Base-by-base conservation (phyloP, 2,888 invertebrate genomes). In the Ophion ventricosus region DNA sequence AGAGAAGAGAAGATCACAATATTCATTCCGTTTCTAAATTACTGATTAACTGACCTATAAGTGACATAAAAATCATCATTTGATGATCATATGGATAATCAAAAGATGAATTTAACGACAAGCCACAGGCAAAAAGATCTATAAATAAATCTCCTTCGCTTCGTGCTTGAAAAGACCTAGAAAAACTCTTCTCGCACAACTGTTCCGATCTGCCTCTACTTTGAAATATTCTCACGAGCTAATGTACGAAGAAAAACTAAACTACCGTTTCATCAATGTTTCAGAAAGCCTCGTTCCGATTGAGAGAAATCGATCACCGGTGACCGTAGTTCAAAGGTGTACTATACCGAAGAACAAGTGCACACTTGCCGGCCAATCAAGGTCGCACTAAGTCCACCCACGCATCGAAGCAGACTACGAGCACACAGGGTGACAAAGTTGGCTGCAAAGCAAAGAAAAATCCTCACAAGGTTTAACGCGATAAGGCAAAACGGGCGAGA, bases 211-310 rank as follows among this genome's bases (percentile, higher is more conserved):
- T 0, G 17, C 49, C 14, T 14, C 14, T 11, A 14, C 49, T 14
- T 49, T 11, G 17, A 1, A 4, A 49, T 11, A 3, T 49, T 49
- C 49, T 17, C 49, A 49, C 49, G 49, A 35, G 14, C 17, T 49
- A 49, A 0, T 17, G 0, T 2, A 49, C 49, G 3, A 69, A 69
- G 10, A 40, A 67, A 43, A 59, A 57, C 49, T 29, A 20, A 54
- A 63, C 29, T 59, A 26, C 49, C 20, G 11, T 25, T 40, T 73
- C n/a, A 56, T 78, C 43, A 54, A 43, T 73, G 56, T 82, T 82
- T 61, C 82, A 82, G 82, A 25, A 78, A 57, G 66, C 57, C 72
- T 73, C 66, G 77, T 73, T 35, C 54, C 35, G 35, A 69, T 61
- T 57, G 43, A 78, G 57, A 20, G 56, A 70, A 43, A 56, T 61